Evolutionary conservation across 1,140 invertebrate genomes (phyloP).

Genomic region (Drosophila rufa): DNA sequence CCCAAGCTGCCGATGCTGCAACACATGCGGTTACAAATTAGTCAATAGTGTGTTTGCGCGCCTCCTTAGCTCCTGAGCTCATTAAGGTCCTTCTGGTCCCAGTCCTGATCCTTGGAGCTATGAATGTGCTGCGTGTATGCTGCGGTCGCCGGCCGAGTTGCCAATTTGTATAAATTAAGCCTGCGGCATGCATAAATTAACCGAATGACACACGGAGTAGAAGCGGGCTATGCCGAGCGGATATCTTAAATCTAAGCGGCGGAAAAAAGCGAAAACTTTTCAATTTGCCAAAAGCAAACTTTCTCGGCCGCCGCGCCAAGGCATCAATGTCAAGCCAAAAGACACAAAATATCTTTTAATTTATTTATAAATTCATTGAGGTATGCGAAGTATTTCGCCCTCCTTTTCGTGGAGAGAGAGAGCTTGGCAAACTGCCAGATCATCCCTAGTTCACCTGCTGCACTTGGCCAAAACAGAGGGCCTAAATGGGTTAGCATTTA

Average conservation of each 20-base stretch:
- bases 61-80: slow-evolving; percentile 52
- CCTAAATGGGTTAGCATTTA: too few relatives aligned
- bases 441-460: slow-evolving; percentile 34
- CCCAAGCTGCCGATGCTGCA: slow-evolving; percentile 56
- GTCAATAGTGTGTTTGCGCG: slow-evolving; percentile 63
- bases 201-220: slow-evolving; percentile 26
- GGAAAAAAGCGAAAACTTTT: slow-evolving; percentile 51
- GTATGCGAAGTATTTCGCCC: slow-evolving; percentile 38
- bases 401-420: background rate
- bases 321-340: slow-evolving; percentile 61
- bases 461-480: slow-evolving; percentile 3
- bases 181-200: slow-evolving; percentile 65
- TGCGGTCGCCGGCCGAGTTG: slow-evolving; percentile 42
- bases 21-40: slow-evolving; percentile 78
- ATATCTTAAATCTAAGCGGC: slow-evolving; percentile 33
- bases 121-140: background rate
- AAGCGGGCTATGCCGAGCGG: background rate
- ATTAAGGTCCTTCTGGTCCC: slow-evolving; percentile 48
- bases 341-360: slow-evolving; percentile 75
- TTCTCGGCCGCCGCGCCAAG: slow-evolving; percentile 17
- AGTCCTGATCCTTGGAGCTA: slow-evolving; percentile 1
- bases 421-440: slow-evolving; percentile 56
- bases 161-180: slow-evolving; percentile 77
- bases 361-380: slow-evolving; percentile 73
- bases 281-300: slow-evolving; percentile 56